phyloP scores from a whole-genome alignment of 2,113 vertebrate genomes.

The Indicator indicator region DNA sequence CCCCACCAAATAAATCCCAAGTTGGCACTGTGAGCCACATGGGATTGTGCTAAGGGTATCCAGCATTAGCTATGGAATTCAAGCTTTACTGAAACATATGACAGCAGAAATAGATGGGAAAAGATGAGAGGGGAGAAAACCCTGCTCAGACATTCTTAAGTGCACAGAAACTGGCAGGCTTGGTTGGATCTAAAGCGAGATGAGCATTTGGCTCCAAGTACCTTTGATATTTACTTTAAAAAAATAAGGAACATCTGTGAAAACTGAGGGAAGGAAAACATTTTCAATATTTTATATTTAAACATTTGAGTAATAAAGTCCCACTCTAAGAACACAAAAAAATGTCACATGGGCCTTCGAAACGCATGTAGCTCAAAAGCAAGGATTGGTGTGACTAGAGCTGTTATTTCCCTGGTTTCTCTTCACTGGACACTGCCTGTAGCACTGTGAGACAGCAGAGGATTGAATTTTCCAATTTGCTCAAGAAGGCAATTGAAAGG shows the following conservation, averaged over 20 bases:
- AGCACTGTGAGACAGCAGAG: not conserved
- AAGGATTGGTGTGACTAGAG: not conserved
- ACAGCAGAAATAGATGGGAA: not conserved
- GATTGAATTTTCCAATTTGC: constrained; percentile 8
- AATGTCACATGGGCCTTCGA: constrained; percentile 24
- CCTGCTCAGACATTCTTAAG: not conserved
- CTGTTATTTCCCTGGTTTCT: constrained; percentile 20
- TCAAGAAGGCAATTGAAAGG: not conserved
- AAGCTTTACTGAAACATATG: not conserved
- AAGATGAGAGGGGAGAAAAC: not conserved
- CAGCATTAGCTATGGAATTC: not conserved
- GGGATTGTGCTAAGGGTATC: not conserved
- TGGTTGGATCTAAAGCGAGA: not conserved
- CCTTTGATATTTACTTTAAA: constrained; percentile 59
- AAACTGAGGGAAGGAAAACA: constrained; percentile 52
- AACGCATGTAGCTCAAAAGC: not conserved
- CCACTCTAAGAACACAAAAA: constrained; percentile 35
- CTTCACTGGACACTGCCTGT: not conserved
- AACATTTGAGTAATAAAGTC: constrained; percentile 66
- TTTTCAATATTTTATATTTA: constrained; percentile 54
- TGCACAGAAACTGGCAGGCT: not conserved
- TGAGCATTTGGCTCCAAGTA: constrained; percentile 37
- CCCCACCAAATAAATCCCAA: not conserved
- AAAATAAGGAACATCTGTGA: constrained; percentile 50
- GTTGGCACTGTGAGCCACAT: not conserved